phyloP scores from a whole-genome alignment of 1,140 invertebrate species.

The Eubasilissa regina region DNA sequence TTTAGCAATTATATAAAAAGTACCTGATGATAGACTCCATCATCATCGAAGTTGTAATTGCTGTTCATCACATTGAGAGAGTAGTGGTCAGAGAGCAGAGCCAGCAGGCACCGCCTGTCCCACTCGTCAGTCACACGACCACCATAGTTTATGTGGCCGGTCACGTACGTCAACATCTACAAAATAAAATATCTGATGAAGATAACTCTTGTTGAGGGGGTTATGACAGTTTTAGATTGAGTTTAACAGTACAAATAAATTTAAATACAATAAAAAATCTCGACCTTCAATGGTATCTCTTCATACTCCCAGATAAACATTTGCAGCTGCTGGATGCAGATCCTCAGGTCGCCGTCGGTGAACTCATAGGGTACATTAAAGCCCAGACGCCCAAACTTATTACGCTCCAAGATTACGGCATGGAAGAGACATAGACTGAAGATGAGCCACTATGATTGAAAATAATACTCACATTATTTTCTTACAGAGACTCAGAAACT shows the following conservation, averaged over 20 bases:
- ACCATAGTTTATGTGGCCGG: constrained; percentile 90
- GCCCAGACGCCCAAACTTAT: constrained; percentile 92
- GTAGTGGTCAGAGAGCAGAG: constrained; percentile 83
- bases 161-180: constrained; percentile 78
- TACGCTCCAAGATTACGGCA: constrained; percentile 90
- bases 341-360: constrained; percentile 93
- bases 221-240: constrained; percentile 65
- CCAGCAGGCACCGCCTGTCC: constrained; percentile 84
- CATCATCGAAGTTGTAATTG: constrained; percentile 76
- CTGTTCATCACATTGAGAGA: constrained; percentile 72
- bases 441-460: constrained; percentile 75
- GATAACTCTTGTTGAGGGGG: too few species aligned
- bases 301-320: constrained; percentile 81
- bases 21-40: constrained; percentile 77
- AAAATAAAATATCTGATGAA: constrained; percentile 65
- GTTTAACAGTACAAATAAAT: constrained; percentile 78
- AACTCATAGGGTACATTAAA: constrained; percentile 97
- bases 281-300: constrained; percentile 77
- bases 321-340: constrained; percentile 89
- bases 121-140: constrained; percentile 90
- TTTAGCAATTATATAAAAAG: constrained; percentile 68
- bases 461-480: too few species aligned
- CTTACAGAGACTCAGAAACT: too few species aligned
- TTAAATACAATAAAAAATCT: constrained; percentile 65
- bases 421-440: constrained; percentile 95